phyloP scores from a whole-genome alignment of 2,888 invertebrate genomes.

The Lasiommata megera region DNA sequence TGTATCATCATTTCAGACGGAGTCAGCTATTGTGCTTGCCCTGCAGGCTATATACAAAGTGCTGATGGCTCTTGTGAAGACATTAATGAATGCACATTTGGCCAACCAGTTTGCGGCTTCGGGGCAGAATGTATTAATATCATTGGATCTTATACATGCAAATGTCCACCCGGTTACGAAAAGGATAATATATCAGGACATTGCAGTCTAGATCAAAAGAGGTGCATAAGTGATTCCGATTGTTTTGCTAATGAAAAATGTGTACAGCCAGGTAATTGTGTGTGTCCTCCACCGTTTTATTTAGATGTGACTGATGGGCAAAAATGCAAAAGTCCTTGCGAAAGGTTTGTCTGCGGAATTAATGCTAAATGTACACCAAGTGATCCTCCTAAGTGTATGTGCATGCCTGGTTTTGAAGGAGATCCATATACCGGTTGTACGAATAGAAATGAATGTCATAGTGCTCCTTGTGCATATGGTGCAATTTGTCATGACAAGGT shows the following conservation, averaged over 20 bases:
- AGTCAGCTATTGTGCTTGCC: slow-evolving; percentile 96
- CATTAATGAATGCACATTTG: slow-evolving; percentile 91
- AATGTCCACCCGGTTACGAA: slow-evolving; percentile 90
- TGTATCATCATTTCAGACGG: slow-evolving; percentile 94
- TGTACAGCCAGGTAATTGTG: slow-evolving; percentile 94
- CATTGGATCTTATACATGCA: slow-evolving; percentile 88
- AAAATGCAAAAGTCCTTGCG: slow-evolving; percentile 95
- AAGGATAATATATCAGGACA: slow-evolving; percentile 91
- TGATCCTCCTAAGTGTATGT: slow-evolving; percentile 94
- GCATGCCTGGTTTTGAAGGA: slow-evolving; percentile 92
- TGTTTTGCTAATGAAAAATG: slow-evolving; percentile 94
- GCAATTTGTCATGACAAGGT: slow-evolving; percentile 93
- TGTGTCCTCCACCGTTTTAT: slow-evolving; percentile 95
- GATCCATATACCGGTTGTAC: slow-evolving; percentile 92
- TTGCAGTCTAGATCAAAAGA: slow-evolving; percentile 90
- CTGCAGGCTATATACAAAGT: slow-evolving; percentile 90
- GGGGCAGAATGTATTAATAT: slow-evolving; percentile 93
- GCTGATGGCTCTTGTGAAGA: slow-evolving; percentile 92
- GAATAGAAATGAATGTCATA: slow-evolving; percentile 92
- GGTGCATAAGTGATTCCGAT: slow-evolving; percentile 91
- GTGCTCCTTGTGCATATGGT: slow-evolving; percentile 92
- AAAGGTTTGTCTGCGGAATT: slow-evolving; percentile 93
- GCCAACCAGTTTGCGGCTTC: slow-evolving; percentile 89
- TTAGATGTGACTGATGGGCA: slow-evolving; percentile 90
- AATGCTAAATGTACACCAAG: slow-evolving; percentile 94